Conservation (phyloP, 1,140 invertebrate genomes). For the Acromyrmex echinatior region DNA sequence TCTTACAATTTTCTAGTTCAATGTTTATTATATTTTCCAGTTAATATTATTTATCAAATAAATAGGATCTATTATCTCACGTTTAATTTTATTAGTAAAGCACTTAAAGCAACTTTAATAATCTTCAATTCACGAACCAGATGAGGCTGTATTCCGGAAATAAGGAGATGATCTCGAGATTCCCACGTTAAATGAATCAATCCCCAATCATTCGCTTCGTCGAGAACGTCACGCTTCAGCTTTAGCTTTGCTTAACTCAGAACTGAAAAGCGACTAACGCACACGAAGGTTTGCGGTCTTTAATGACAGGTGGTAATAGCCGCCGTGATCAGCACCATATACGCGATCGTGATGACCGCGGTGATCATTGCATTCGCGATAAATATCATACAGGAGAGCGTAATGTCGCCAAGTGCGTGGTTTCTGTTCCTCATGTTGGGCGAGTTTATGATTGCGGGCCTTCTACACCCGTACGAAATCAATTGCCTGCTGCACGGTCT, state of each 20-base stretch:
- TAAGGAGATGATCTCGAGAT: not conserved
- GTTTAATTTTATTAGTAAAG: no score
- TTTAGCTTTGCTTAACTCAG: slow-evolving; percentile 12
- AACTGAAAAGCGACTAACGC: not conserved
- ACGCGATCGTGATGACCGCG: slow-evolving; percentile 90
- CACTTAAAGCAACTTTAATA: not conserved
- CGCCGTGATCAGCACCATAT: slow-evolving; percentile 88
- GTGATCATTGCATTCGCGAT: slow-evolving; percentile 89
- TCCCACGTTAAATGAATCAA: not conserved
- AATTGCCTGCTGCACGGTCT: slow-evolving; percentile 87
- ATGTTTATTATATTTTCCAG: no score
- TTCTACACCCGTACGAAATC: slow-evolving; percentile 89
- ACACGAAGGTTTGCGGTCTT: slow-evolving; percentile 10
- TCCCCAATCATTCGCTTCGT: not conserved
- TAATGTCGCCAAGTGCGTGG: slow-evolving; percentile 86
- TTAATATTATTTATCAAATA: no score
- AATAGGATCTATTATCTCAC: not conserved
- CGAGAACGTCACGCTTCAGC: slow-evolving; percentile 2
- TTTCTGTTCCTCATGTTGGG: slow-evolving; percentile 86
- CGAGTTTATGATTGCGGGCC: slow-evolving; percentile 86
- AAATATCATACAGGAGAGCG: slow-evolving; percentile 87
- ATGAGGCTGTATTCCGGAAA: not conserved
- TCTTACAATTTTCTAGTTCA: no score
- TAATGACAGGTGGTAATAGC: slow-evolving; percentile 87
- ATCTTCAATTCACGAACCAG: not conserved